Evolutionary conservation across 64 coral and sea anemone species (phyloP).

Genomic region (Porites australiensis): DNA sequence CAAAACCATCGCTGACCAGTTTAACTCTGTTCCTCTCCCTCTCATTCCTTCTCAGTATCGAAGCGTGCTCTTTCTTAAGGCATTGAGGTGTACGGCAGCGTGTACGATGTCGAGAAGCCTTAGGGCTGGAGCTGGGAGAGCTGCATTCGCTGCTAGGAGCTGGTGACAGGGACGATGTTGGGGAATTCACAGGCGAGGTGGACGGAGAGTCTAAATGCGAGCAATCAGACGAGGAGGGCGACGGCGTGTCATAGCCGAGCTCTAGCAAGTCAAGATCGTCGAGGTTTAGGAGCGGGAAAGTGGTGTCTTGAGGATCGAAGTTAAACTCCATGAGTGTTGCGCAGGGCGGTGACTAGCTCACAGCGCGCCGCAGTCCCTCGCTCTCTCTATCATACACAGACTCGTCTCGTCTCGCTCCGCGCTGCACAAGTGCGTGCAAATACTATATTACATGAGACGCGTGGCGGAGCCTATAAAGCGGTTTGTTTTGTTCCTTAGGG

Average conservation of each 20-base stretch:
- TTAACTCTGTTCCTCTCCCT: constrained; percentile 92
- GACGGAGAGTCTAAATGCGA: constrained; percentile 63
- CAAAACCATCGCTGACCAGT: constrained; percentile 95
- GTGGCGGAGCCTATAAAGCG: constrained; percentile 77
- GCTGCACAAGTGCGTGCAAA: constrained; percentile 70
- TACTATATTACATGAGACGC: constrained; percentile 71
- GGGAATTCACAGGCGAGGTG: constrained; percentile 73
- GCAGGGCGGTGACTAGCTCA: constrained; percentile 8
- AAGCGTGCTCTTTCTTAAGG: constrained; percentile 86
- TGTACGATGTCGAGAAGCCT: constrained; percentile 64
- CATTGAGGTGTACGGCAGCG: constrained; percentile 77
- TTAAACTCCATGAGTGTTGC: constrained; percentile 7
- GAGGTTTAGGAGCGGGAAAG: constrained; percentile 76
- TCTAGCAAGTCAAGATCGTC: constrained; percentile 85
- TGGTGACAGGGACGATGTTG: constrained; percentile 57
- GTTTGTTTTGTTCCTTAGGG: constrained; percentile 83
- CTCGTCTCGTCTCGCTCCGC: constrained; percentile 29
- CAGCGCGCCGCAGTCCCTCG: constrained; percentile 28
- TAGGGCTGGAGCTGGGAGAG: constrained; percentile 52
- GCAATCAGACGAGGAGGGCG: constrained; percentile 74
- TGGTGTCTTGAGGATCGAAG: constrained; percentile 7
- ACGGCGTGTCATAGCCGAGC: constrained; percentile 72
- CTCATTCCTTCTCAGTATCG: constrained; percentile 89
- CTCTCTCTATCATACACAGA: neutral
- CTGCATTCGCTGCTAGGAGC: constrained; percentile 45